Base-by-base conservation (phyloP, 2,888 invertebrate genomes). In the Dasysyrphus tricinctus region DNA sequence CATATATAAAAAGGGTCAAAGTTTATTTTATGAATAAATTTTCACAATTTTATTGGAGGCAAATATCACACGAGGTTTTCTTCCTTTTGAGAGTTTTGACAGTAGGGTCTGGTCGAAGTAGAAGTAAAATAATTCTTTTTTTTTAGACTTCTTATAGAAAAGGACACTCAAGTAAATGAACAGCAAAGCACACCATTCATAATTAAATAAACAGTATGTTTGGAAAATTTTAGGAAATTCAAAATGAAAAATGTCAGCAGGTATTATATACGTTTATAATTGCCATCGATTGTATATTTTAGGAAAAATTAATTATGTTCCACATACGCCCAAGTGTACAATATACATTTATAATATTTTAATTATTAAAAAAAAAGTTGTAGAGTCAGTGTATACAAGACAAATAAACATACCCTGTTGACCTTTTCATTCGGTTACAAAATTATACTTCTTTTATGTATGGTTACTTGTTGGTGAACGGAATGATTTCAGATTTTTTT, bases 1-100 rank as follows among this genome's bases (percentile, higher is more conserved):
- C n/a, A 1, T 51, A 16, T 19, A 4, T 37, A 32, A 19, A 19
- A 51, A 14, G 24, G 37, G 51, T 19, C 24, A 16, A 12, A 32
- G 37, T 67, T 24, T 67, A n/a, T 44, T 67, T 67, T 67, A 49
- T 67, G 49, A 67, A 67, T 67, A 67, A 49, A 67, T 67, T 67
- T 67, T 11, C 37, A 49, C 12, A 34, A 19, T 67, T 67, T 67
- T 67, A 67, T 67, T 49, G 7, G 14, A 49, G 37, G 44, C 44
- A 29, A 63, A 63, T 32, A 49, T 7, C 29, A n/a, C 2, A 65
- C 47, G 34, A 9, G 47, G 47, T 65, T n/a, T 47, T 3, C 3
- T 32, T 44, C 5, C n/a, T 63, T 32, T 42, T 44, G 5, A 44
- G 61, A 44, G 29, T 29, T 63, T 24, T 47, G 16, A 32, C 19